A percentile compares a stretch with the other conserved stretches of the same genome.
These are phyloP conservation scores for Cheilosia variabilis DNA, from an alignment of 2,888 invertebrate genomes.

Conservation along the genomic window DNA sequence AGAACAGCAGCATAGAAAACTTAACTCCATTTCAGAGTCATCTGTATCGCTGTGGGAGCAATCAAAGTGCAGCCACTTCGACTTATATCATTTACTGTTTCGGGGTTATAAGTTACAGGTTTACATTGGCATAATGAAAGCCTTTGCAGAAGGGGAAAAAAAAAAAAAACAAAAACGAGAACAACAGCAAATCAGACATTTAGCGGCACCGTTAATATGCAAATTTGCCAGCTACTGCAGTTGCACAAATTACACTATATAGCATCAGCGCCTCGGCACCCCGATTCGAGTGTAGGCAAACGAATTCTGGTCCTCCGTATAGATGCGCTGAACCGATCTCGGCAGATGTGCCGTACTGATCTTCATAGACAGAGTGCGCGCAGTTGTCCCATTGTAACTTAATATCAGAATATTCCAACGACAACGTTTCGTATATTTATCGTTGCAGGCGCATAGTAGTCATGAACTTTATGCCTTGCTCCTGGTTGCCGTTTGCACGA, in stretches of 20 bases:
- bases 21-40: not conserved
- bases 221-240: constrained; percentile 41
- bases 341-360: constrained; percentile 64
- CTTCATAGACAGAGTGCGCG: constrained; percentile 25
- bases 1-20: not conserved
- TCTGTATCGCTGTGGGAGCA: constrained; percentile 15
- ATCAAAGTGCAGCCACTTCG: constrained; percentile 12
- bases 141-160: not conserved
- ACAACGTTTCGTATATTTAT: constrained; percentile 66
- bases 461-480: constrained; percentile 73
- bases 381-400: constrained; percentile 67
- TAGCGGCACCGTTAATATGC: constrained; percentile 43
- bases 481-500: constrained; percentile 74
- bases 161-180: not conserved
- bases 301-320: constrained; percentile 9
- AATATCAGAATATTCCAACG: constrained; percentile 67
- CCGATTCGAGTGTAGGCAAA: constrained; percentile 16
- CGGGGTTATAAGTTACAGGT: constrained; percentile 46
- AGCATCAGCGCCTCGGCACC: not conserved
- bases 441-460: constrained; percentile 59
- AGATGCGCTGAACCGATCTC: constrained; percentile 5
- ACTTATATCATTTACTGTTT: constrained; percentile 31
- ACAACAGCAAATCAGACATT: constrained; percentile 28
- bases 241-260: constrained; percentile 49
- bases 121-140: constrained; percentile 24